These are phyloP conservation scores for Achatina immaculata DNA, from an alignment of 1,140 invertebrate species.

Conservation along the genomic window DNA sequence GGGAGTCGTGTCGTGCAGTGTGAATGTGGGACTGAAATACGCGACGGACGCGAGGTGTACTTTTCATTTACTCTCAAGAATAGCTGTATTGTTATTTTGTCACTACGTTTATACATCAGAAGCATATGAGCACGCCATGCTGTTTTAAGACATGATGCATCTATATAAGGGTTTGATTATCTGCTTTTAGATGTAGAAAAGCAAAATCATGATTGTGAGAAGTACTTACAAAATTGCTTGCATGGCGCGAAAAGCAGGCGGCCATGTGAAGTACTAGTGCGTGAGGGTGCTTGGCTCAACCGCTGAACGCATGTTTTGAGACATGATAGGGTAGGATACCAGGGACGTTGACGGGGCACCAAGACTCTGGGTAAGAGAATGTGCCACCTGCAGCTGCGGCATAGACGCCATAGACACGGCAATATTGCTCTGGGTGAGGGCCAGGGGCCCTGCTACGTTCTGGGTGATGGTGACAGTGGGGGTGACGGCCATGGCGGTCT, in stretches of 20 bases:
- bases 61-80: no score
- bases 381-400: conserved; percentile 70
- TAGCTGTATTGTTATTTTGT: no score
- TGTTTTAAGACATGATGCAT: no score
- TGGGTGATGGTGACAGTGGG: conserved; percentile 33
- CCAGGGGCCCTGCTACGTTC: conserved; percentile 38
- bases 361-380: conserved; percentile 62
- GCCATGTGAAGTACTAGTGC: conserved; percentile 43
- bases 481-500: conserved; percentile 44
- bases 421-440: conserved; percentile 61
- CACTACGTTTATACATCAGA: no score
- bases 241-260: neutral
- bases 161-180: no score
- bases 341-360: conserved; percentile 74
- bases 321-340: conserved; percentile 82
- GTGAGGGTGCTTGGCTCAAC: conserved; percentile 61
- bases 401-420: conserved; percentile 63
- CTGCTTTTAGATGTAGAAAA: no score
- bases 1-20: no score
- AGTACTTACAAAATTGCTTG: neutral
- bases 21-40: no score
- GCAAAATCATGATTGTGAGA: no score
- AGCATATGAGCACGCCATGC: no score
- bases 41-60: no score
- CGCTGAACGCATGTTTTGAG: conserved; percentile 73